Evolutionary conservation across 2,888 invertebrate genomes (phyloP), one percentile per base, ranked within the genome.

Genomic region (Napeogenes sylphis): DNA sequence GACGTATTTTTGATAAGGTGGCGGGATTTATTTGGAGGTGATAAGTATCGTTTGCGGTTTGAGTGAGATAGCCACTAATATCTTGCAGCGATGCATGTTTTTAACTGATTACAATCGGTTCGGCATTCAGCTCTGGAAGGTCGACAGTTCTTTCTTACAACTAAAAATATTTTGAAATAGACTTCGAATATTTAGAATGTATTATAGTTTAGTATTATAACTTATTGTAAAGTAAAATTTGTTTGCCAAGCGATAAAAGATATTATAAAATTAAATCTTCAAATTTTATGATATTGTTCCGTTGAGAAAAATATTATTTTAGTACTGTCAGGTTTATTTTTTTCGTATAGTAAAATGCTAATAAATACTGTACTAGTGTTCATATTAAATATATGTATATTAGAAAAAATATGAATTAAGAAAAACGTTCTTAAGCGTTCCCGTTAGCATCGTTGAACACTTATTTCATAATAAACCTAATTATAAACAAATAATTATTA

Each of bases 21-120:
- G 68, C 75, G 73, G 81, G 85, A 85, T 88, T 88, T 85, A 83
- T 86, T 87, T 83, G 81, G 80, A 65, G 56, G 57, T 59, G 71
- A 70, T 71, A 71, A 69, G 59, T 59, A 46, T 59, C 58, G 45
- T 38, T 45, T 42, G 45, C 58, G 55, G 35, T 45, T 47, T 32
- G 4, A 14, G 47, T 14, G 58, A 56, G 61, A 63, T 56, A 45
- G 61, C 51, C 14, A 56, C 35, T 55, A 47, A 57, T 64, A 59
- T 65, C 61, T 61, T 61, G 62, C 62, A 59, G 58, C 55, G 58
- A 45, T 61, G 57, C 58, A 65, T 58, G 61, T 61, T 60, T 51
- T 13, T 35, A 60, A 65, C 32, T 54, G 63, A 65, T 67, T 67
- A 67, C 53, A 21, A 64, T 67, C 63, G 61, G 63, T 63, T 45